Conservation (phyloP, 1,140 invertebrate species). For the Brachionus rotundiformis region DNA sequence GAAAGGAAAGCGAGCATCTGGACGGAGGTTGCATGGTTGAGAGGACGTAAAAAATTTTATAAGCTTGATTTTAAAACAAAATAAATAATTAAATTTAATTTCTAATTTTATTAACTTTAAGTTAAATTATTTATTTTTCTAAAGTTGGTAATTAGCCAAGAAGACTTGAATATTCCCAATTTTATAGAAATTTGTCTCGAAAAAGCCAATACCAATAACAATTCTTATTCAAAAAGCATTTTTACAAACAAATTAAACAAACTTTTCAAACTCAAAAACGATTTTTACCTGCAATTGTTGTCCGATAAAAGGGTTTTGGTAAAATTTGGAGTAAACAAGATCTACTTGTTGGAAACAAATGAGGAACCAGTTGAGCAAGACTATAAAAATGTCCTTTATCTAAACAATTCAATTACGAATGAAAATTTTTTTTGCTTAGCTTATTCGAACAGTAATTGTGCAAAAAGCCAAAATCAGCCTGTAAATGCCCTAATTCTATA, state of each 20-base stretch:
- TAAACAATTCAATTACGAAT: slow-evolving; percentile 45
- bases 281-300: not conserved
- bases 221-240: not conserved
- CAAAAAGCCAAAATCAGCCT: not conserved
- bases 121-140: not conserved
- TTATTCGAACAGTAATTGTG: not conserved
- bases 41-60: too few species aligned
- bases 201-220: slow-evolving; percentile 29
- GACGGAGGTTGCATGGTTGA: too few species aligned
- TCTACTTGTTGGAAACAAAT: not conserved
- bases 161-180: slow-evolving; percentile 48
- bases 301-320: not conserved
- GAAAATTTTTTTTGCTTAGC: slow-evolving; percentile 52
- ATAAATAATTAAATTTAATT: too few species aligned
- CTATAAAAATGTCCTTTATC: slow-evolving; percentile 42
- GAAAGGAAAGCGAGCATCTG: too few species aligned
- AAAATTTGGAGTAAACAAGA: not conserved
- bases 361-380: slow-evolving; percentile 20
- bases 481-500: slow-evolving; percentile 45
- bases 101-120: too few species aligned
- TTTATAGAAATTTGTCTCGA: slow-evolving; percentile 47
- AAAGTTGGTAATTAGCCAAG: slow-evolving; percentile 36
- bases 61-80: too few species aligned
- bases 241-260: slow-evolving; percentile 10
- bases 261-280: slow-evolving; percentile 27